Base-by-base conservation (phyloP, 2,888 invertebrate species). In the Diachrysia chrysitis region DNA sequence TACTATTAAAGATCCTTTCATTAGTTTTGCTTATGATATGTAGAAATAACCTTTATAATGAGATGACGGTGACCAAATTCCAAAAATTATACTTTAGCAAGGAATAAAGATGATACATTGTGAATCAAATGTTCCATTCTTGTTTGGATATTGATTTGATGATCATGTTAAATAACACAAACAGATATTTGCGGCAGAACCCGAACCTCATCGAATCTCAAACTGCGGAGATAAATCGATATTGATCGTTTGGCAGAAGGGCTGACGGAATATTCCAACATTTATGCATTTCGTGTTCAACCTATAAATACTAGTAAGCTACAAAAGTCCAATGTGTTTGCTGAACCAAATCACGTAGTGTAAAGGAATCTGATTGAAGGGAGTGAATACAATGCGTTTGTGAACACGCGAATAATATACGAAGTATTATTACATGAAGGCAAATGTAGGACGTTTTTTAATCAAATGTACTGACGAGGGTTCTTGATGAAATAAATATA, bases 211-310 rank as follows among this genome's bases (percentile, higher is more conserved):
- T 58, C 54, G 58, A 56, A 71, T 66, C 48, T 64, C 53, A 51
- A 64, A 55, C 17, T 51, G 56, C 51, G 48, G 67, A 65, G 60
- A 74, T 71, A 68, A 74, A 77, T 71, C 60, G 58, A 71, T 63
- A 64, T 67, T 54, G 42, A 74, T 63, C 29, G 71, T 68, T 74
- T 73, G 70, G 73, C 78, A 63, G 60, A 37, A 74, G 61, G 35
- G 65, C 59, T 46, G 14, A 60, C 56, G 78, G 82, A 83, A 81
- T 76, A 69, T 81, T 81, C 78, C 82, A 70, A 73, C 73, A 73
- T 78, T 75, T 72, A 55, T 75, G 75, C 61, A 70, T 71, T 56
- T 77, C 25, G 57, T 69, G 62, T 53, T 19, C 61, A 42, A 25
- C 32, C 58, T 54, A 53, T 63, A 66, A 9, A 29, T 58, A 65